Conservation (phyloP, 2,797 vertebrate genomes). For the Hydrolagus colliei region DNA sequence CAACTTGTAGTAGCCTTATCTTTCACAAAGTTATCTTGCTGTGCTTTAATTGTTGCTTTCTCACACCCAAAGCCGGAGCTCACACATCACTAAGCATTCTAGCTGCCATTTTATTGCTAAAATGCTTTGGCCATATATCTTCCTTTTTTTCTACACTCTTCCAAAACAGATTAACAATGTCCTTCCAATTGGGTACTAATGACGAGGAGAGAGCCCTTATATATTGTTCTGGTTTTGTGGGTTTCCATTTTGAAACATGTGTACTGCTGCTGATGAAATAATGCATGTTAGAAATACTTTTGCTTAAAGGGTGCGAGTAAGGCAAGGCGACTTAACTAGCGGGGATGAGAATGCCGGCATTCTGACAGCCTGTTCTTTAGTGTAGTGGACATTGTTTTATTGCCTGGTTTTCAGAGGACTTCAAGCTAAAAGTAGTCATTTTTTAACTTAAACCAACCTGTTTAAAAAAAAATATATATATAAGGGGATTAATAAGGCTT, state of each 20-base stretch:
- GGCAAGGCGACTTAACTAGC: neutral
- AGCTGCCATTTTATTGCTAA: slow-evolving; percentile 2
- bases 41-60: neutral
- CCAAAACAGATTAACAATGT: slow-evolving; percentile 19
- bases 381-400: no score
- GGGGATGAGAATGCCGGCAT: no score
- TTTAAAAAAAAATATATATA: no score
- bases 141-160: neutral
- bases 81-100: neutral
- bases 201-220: slow-evolving; percentile 40
- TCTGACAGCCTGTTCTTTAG: no score
- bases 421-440: no score
- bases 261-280: slow-evolving; percentile 50
- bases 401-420: no score
- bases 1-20: neutral
- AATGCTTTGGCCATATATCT: neutral
- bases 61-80: neutral
- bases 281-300: slow-evolving; percentile 8
- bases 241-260: slow-evolving; percentile 41
- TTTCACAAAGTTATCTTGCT: slow-evolving; percentile 2
- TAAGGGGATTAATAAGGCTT: no score
- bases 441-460: no score
- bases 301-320: neutral
- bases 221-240: slow-evolving; percentile 41
- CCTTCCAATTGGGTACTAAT: slow-evolving; percentile 16